Conservation (phyloP, 1,140 invertebrate species). For the Pogonomyrmex barbatus region DNA sequence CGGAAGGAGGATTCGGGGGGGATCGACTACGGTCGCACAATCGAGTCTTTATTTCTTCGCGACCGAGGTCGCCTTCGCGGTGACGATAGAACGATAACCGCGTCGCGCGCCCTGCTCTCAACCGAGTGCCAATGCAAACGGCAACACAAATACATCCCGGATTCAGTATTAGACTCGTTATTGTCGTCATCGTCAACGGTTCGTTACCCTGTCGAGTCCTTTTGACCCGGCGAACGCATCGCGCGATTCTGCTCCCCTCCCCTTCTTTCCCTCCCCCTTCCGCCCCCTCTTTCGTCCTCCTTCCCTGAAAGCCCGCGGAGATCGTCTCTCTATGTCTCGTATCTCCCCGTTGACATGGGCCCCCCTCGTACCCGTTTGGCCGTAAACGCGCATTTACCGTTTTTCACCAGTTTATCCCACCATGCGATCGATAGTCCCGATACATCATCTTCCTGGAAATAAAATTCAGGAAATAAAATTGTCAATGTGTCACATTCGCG, state of each 20-base stretch:
- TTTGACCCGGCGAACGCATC: constrained; percentile 67
- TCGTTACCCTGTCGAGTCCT: constrained; percentile 74
- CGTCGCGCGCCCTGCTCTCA: constrained; percentile 50
- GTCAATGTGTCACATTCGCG: constrained; percentile 27
- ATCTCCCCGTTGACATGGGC: neutral
- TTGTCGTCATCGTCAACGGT: constrained; percentile 76
- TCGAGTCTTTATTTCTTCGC: constrained; percentile 57
- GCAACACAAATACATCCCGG: constrained; percentile 70
- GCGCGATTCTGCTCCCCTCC: constrained; percentile 18
- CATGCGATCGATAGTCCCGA: constrained; percentile 38
- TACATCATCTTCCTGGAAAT: constrained; percentile 29
- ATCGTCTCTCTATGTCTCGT: constrained; percentile 19
- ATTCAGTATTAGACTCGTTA: constrained; percentile 72
- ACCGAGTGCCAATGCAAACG: constrained; percentile 53
- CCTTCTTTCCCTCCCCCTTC: neutral
- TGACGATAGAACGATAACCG: constrained; percentile 71
- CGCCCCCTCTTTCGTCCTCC: neutral
- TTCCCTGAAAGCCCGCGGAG: neutral
- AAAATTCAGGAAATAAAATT: constrained; percentile 52
- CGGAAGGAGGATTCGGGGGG: constrained; percentile 28
- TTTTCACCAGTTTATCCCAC: constrained; percentile 28
- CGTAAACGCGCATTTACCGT: constrained; percentile 1
- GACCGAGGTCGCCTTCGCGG: constrained; percentile 46
- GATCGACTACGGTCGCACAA: constrained; percentile 27
- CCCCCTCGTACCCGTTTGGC: neutral